phyloP scores from a whole-genome alignment of 2,113 vertebrate species.

The Terrapene triunguis region DNA sequence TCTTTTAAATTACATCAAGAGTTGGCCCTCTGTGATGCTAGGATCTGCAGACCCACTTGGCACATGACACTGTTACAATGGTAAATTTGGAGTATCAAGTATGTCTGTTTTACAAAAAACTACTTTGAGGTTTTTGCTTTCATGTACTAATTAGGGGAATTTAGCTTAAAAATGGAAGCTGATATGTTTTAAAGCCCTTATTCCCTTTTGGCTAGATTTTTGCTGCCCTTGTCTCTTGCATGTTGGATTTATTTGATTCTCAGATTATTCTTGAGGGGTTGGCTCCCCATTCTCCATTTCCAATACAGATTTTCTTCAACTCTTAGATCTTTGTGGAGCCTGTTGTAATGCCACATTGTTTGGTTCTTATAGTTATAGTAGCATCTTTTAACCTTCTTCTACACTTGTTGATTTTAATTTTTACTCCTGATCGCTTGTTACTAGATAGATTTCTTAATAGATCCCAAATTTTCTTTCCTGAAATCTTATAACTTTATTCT shows the following conservation, averaged over 20 bases:
- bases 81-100: not conserved
- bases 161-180: not conserved
- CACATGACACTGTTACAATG: not conserved
- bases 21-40: not conserved
- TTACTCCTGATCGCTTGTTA: slow-evolving; percentile 25
- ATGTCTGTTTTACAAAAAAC: not conserved
- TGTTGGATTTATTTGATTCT: not conserved
- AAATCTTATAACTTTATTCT: not conserved
- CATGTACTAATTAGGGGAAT: not conserved
- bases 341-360: too few relatives aligned
- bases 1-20: not conserved
- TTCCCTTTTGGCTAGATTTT: not conserved
- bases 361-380: not conserved
- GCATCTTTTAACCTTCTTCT: slow-evolving; percentile 19
- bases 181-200: not conserved
- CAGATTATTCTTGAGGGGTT: not conserved
- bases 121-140: not conserved
- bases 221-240: not conserved
- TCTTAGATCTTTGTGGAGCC: too few relatives aligned
- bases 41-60: not conserved
- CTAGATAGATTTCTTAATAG: not conserved
- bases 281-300: not conserved
- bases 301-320: not conserved
- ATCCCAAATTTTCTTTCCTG: slow-evolving; percentile 11
- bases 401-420: not conserved